Percentiles rank a stretch among this genome's conserved stretches.
Conservation (phyloP, 2,113 vertebrate species). For the Accipiter virgatus region DNA sequence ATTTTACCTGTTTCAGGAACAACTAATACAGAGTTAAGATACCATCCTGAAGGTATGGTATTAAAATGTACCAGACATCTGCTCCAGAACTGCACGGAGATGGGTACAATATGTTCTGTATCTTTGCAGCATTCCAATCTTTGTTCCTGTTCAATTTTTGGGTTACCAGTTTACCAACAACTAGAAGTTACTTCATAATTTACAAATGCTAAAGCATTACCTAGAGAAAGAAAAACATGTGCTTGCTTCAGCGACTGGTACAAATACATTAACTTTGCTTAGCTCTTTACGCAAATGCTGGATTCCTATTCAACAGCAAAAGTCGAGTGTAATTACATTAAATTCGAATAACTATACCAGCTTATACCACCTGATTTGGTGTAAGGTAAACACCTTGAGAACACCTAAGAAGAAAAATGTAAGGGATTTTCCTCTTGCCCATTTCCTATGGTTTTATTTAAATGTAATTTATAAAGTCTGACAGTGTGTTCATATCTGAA, state of each 20-base stretch:
- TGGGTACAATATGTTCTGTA: not conserved
- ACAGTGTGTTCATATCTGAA: not conserved
- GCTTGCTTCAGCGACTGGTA: not conserved
- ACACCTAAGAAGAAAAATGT: not conserved
- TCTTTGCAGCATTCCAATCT: not conserved
- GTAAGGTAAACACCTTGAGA: not conserved
- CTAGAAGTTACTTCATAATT: not conserved
- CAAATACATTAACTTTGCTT: not conserved
- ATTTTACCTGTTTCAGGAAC: not conserved
- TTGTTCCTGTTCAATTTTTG: not conserved
- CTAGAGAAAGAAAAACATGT: not conserved
- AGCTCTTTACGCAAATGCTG: not conserved
- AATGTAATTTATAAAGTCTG: not conserved
- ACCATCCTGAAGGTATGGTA: not conserved
- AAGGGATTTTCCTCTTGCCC: not conserved
- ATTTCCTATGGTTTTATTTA: constrained; percentile 1
- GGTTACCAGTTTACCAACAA: not conserved
- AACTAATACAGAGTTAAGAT: not conserved
- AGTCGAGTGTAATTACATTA: not conserved
- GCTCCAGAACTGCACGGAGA: not conserved
- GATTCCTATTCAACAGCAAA: not conserved
- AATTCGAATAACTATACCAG: not conserved
- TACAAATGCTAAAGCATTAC: not conserved
- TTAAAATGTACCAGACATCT: not conserved
- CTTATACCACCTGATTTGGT: not conserved